These are phyloP conservation scores for Clunio marinus DNA, from an alignment of 2,888 invertebrate species.

Conservation along the genomic window DNA sequence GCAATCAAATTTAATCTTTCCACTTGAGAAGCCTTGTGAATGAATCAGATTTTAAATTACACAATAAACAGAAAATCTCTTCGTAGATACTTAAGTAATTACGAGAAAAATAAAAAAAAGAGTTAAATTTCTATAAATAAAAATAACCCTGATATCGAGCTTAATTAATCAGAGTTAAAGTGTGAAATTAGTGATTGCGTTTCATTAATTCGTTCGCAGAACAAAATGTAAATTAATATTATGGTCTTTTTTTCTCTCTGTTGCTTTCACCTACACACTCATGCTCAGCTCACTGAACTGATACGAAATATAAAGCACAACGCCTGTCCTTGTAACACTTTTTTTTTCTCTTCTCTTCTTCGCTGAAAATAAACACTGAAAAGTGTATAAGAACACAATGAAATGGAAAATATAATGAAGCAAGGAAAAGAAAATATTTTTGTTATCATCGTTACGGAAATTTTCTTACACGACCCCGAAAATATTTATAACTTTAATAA, in stretches of 20 bases:
- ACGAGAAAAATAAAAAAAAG: too few species aligned
- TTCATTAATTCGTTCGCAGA: background rate
- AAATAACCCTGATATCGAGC: too few species aligned
- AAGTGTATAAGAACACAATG: background rate
- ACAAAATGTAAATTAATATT: background rate
- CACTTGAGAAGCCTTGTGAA: too few species aligned
- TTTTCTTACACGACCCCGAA: background rate
- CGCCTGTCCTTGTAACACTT: slow-evolving; percentile 34
- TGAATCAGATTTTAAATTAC: too few species aligned
- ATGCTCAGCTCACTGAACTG: slow-evolving; percentile 19
- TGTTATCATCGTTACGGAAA: background rate
- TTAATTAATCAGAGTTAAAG: slow-evolving; percentile 1
- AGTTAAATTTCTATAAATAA: too few species aligned
- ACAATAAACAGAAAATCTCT: too few species aligned
- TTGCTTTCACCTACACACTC: background rate
- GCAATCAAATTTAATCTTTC: too few species aligned
- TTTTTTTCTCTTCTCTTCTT: slow-evolving; percentile 12
- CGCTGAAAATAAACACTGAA: slow-evolving; percentile 6
- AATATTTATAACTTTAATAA: too few species aligned
- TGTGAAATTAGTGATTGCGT: background rate
- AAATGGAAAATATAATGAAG: slow-evolving; percentile 17
- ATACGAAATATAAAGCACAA: slow-evolving; percentile 14
- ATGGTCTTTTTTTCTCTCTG: background rate
- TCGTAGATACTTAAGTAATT: too few species aligned
- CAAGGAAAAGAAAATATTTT: background rate